Evolutionary conservation across 2,888 invertebrate species (phyloP), one percentile per base, ranked within the genome.

Genomic region (Cactoblastis cactorum): DNA sequence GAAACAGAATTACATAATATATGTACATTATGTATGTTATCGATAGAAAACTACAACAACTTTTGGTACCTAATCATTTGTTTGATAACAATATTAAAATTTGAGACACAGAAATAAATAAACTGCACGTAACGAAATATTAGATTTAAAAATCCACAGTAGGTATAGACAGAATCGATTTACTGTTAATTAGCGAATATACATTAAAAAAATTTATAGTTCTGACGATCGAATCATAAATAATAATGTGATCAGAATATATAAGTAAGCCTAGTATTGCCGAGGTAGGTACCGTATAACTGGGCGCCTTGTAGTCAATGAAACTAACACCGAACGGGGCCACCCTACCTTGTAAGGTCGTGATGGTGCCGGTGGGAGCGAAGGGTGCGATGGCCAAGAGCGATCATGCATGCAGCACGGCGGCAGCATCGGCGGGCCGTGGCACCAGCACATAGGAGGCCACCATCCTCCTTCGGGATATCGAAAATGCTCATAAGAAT

Each of bases 401-500:
- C 85, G 83, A 54, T 89, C 88, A 65, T 88, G 88, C 81, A 85
- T 80, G 58, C 76, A 89, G 66, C 89, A 88, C 43, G 90, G 83
- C 53, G 88, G 84, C 45, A 76, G 77, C 15, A 28, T 15, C 14
- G 83, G 83, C 34, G 86, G 84, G 1, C 84, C 85, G 59, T 86
- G 88, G 58, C 89, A 90, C 87, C 85, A 86, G 65, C 83, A 87
- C 83, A 81, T 77, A 18, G 85, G 85, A 19, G 83, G 83, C 87
- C 83, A 85, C 87, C 87, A 86, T 0, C 82, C 82, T 14, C 83
- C 80, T 56, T 92, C 92, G 50, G 92, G 92, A 67, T 91, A 87
- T 48, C 92, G 91, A 67, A 92, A 92, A 57, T 91, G 91, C 62
- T 92, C 92, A 62, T 89, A 92, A 28, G 90, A 91, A 55, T 90